Percentiles rank a stretch among this genome's conserved stretches.
Conservation (phyloP, 1,140 invertebrate species). For the Leptonema lineaticorne region DNA sequence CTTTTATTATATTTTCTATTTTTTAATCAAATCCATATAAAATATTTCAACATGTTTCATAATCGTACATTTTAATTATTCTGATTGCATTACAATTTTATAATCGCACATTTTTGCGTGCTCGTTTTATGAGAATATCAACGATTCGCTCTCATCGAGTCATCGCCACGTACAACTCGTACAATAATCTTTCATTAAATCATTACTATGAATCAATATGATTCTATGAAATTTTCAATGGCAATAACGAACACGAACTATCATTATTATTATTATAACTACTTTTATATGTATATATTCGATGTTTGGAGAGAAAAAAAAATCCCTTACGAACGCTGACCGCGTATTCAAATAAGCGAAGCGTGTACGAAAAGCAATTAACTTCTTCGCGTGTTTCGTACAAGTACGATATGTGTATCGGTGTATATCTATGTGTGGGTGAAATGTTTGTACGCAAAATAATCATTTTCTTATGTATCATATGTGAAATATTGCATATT, state of each 20-base stretch:
- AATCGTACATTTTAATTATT: too few species aligned
- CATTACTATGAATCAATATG: constrained; percentile 28
- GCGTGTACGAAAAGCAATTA: constrained; percentile 3
- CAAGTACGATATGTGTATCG: not conserved
- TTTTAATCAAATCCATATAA: too few species aligned
- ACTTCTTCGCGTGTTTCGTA: not conserved
- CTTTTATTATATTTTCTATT: too few species aligned
- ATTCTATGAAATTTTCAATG: constrained; percentile 21
- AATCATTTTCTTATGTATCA: not conserved
- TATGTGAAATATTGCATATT: not conserved
- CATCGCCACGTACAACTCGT: constrained; percentile 28
- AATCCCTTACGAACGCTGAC: not conserved
- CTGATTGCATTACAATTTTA: too few species aligned
- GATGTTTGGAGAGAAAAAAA: too few species aligned
- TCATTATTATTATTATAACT: constrained; percentile 12
- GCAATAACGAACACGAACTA: not conserved
- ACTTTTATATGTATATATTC: not conserved
- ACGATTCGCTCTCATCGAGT: constrained; percentile 15
- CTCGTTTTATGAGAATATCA: constrained; percentile 25
- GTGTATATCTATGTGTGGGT: not conserved
- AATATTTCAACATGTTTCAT: too few species aligned
- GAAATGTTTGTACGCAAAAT: not conserved
- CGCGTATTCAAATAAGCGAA: constrained; percentile 19
- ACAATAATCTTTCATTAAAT: constrained; percentile 32
- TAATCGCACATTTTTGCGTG: constrained; percentile 27